Percentiles rank a stretch among this genome's conserved stretches.
Evolutionary conservation across 2,888 invertebrate genomes (phyloP).

Genomic region (Lagria hirta): DNA sequence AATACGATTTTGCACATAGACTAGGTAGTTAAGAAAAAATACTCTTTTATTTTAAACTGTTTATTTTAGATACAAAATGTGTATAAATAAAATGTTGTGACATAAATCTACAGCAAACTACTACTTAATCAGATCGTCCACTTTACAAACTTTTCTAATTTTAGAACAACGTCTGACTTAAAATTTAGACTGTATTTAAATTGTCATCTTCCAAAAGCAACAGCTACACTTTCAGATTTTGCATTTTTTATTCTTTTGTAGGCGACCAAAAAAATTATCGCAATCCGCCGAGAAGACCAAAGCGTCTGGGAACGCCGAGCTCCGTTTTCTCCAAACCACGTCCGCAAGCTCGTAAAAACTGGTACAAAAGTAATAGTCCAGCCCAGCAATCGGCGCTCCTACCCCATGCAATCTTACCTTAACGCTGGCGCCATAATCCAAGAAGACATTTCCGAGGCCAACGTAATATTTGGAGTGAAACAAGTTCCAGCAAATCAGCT

Average conservation of each 20-base stretch:
- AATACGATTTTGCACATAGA: too few species aligned
- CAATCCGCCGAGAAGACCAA: conserved; percentile 88
- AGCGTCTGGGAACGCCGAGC: conserved; percentile 96
- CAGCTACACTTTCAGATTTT: too few species aligned
- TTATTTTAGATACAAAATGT: too few species aligned
- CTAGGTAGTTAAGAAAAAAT: too few species aligned
- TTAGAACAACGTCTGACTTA: too few species aligned
- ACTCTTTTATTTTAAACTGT: too few species aligned
- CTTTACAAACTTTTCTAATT: too few species aligned
- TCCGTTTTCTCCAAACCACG: conserved; percentile 90
- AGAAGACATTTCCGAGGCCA: conserved; percentile 96
- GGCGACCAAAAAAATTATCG: conserved; percentile 65
- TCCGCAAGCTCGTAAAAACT: conserved; percentile 79
- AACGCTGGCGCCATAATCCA: conserved; percentile 90
- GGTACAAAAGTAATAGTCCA: conserved; percentile 96
- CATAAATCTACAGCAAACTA: too few species aligned
- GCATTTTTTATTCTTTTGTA: neutral
- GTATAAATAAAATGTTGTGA: too few species aligned
- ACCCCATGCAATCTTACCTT: conserved; percentile 95
- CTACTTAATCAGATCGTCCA: too few species aligned
- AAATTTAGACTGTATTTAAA: too few species aligned
- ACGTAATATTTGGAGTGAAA: conserved; percentile 97
- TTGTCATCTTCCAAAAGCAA: too few species aligned
- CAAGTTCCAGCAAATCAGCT: conserved; percentile 90
- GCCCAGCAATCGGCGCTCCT: conserved; percentile 95